These are phyloP conservation scores for Sycobia sp. DNA, from an alignment of 1,140 invertebrate genomes.

Conservation along the genomic window DNA sequence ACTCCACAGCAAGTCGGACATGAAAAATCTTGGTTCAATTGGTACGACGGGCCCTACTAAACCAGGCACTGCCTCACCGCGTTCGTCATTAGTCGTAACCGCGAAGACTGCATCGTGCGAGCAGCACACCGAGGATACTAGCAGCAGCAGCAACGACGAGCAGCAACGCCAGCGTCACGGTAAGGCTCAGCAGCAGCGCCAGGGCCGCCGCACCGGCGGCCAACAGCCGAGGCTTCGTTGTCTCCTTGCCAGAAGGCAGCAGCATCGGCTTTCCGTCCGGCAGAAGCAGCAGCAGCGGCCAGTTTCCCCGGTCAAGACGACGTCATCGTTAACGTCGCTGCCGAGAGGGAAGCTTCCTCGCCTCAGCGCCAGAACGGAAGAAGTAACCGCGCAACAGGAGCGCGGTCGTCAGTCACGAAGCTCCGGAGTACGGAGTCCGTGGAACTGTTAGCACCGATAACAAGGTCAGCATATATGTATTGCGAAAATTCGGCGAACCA, in stretches of 20 bases:
- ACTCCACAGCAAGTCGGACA: slow-evolving; percentile 61
- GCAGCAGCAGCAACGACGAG: too few relatives aligned
- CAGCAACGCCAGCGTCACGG: too few relatives aligned
- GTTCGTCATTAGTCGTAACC: slow-evolving; percentile 58
- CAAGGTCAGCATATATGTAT: too few relatives aligned
- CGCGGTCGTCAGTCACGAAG: slow-evolving; percentile 51
- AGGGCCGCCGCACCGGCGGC: too few relatives aligned
- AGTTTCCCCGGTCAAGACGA: slow-evolving; percentile 10
- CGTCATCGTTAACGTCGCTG: slow-evolving; percentile 2
- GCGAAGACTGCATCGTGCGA: slow-evolving; percentile 41
- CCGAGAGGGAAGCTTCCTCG: slow-evolving; percentile 2
- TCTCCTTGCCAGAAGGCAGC: neutral
- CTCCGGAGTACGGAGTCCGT: slow-evolving; percentile 55
- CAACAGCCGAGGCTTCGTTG: too few relatives aligned
- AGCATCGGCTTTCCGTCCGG: slow-evolving; percentile 14
- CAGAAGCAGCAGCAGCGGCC: slow-evolving; percentile 6
- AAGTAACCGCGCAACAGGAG: slow-evolving; percentile 40
- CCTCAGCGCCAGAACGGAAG: neutral
- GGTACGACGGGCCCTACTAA: slow-evolving; percentile 59
- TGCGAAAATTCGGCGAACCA: too few relatives aligned
- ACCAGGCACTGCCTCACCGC: slow-evolving; percentile 63
- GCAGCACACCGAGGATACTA: slow-evolving; percentile 1
- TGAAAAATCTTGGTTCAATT: slow-evolving; percentile 64
- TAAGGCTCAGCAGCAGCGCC: too few relatives aligned
- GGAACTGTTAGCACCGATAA: slow-evolving; percentile 62